These are phyloP conservation scores for Zaprionus tsacasi DNA, from an alignment of 1,140 invertebrate genomes.

Conservation along the genomic window DNA sequence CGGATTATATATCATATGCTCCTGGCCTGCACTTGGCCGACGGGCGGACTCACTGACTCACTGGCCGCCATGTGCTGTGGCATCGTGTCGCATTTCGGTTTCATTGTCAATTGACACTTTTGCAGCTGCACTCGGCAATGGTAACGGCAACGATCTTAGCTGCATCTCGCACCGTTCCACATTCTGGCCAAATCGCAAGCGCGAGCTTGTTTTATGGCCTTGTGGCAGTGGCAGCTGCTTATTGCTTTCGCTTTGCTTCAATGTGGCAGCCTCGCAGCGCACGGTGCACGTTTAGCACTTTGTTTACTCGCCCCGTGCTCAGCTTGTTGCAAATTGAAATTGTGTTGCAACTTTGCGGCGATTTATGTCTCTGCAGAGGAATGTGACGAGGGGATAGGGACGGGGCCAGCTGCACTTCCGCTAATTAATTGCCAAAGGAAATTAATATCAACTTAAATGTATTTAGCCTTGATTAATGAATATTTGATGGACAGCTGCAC, in stretches of 20 bases:
- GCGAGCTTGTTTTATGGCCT: constrained; percentile 49
- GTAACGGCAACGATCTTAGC: neutral
- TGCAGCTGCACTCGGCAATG: constrained; percentile 37
- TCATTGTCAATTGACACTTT: constrained; percentile 63
- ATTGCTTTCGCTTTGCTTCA: constrained; percentile 56
- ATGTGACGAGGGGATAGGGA: too few species aligned
- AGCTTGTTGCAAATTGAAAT: constrained; percentile 52
- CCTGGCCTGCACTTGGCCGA: neutral
- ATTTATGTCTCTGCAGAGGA: constrained; percentile 11
- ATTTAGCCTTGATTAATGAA: constrained; percentile 55
- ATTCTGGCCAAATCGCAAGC: constrained; percentile 17
- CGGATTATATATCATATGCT: constrained; percentile 26
- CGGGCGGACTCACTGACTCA: constrained; percentile 12
- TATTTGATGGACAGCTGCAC: constrained; percentile 41
- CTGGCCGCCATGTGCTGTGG: constrained; percentile 10
- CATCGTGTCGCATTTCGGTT: constrained; percentile 42
- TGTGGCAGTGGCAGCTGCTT: constrained; percentile 44
- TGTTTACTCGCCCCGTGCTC: constrained; percentile 42
- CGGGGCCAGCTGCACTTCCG: constrained; percentile 29
- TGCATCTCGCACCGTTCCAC: neutral
- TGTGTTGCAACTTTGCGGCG: constrained; percentile 37
- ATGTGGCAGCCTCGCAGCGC: constrained; percentile 44
- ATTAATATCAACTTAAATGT: constrained; percentile 53
- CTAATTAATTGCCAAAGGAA: constrained; percentile 53
- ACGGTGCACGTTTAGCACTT: constrained; percentile 41